A percentile compares a stretch with the other conserved stretches of the same genome.
Evolutionary conservation across 1,140 invertebrate species (phyloP).

Genomic region (Archivesica marissinica): DNA sequence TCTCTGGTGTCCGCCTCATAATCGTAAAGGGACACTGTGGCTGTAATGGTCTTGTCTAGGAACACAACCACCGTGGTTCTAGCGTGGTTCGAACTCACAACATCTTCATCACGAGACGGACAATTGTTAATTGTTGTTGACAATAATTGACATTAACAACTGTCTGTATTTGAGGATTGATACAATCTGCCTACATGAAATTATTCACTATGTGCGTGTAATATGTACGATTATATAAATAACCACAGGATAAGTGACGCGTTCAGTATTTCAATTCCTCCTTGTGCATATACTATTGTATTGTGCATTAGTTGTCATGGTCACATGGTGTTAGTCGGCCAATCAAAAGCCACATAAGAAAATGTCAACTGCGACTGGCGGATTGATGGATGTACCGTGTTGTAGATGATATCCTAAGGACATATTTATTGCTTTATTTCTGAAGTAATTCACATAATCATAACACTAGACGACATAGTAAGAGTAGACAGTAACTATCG

Average conservation of each 20-base stretch:
- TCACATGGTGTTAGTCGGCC: background rate
- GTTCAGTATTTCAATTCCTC: background rate
- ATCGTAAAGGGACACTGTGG: too few relatives aligned
- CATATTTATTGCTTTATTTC: constrained; percentile 7
- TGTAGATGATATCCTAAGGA: background rate
- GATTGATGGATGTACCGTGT: constrained; percentile 15
- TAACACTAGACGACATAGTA: background rate
- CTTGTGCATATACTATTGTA: background rate
- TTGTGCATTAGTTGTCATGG: background rate
- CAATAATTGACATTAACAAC: too few relatives aligned
- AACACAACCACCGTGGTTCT: too few relatives aligned
- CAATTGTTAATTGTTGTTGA: too few relatives aligned
- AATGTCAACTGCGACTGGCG: constrained; percentile 20
- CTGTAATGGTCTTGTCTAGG: too few relatives aligned
- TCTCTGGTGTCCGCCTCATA: too few relatives aligned
- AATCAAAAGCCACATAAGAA: background rate
- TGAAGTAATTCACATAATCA: constrained; percentile 19
- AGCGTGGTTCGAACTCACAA: too few relatives aligned
- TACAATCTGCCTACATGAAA: background rate
- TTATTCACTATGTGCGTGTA: background rate
- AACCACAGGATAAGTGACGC: background rate
- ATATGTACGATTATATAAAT: background rate
- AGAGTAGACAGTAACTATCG: background rate
- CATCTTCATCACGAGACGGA: too few relatives aligned
- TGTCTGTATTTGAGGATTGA: background rate